Conservation (phyloP, 2,888 invertebrate species). For the Autographa pulchrina region DNA sequence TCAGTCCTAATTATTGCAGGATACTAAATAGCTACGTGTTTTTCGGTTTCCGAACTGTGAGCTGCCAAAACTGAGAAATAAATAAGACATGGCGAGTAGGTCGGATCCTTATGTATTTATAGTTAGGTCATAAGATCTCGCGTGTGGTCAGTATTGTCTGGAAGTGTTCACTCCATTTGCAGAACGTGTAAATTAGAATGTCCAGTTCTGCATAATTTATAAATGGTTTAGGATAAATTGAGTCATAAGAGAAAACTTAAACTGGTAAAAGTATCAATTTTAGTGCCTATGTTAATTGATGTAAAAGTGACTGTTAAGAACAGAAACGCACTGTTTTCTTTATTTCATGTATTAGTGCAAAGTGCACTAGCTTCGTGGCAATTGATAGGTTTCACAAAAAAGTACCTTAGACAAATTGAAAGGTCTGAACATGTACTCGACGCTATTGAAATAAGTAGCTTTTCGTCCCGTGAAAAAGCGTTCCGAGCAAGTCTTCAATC, state of each 20-base stretch:
- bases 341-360: too few species aligned
- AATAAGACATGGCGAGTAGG: constrained; percentile 15
- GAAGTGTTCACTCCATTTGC: constrained; percentile 13
- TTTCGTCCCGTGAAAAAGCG: constrained; percentile 38
- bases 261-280: not conserved
- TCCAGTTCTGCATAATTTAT: constrained; percentile 8
- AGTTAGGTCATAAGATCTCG: constrained; percentile 35
- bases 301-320: too few species aligned
- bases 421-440: not conserved
- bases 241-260: not conserved
- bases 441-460: constrained; percentile 39
- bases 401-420: not conserved
- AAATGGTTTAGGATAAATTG: not conserved
- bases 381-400: not conserved
- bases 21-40: too few species aligned
- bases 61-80: not conserved
- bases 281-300: not conserved
- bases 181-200: constrained; percentile 36
- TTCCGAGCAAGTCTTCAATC: constrained; percentile 11
- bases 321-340: too few species aligned
- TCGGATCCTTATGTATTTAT: constrained; percentile 38
- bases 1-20: not conserved
- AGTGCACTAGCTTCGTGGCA: not conserved
- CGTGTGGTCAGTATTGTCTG: constrained; percentile 39
- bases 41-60: too few species aligned